phyloP scores from a whole-genome alignment of 2,888 invertebrate genomes.

The Chesias legatella region DNA sequence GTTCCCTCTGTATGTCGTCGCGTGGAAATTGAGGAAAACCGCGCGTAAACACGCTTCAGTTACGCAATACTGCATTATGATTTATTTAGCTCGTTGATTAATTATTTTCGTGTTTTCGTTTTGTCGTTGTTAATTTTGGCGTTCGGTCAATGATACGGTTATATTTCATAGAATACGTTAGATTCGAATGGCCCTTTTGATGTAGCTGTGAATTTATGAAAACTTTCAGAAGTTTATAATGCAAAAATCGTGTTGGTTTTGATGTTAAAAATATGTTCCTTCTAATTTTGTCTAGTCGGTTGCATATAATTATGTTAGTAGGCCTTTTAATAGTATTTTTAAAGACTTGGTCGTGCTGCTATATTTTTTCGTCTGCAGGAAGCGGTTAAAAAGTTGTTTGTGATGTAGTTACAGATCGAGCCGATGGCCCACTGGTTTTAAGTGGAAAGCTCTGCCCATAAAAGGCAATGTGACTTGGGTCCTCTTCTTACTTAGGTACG shows the following conservation, averaged over 20 bases:
- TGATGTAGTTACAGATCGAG: too few species aligned
- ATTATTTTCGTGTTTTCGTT: constrained; percentile 59
- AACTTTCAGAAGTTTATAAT: not conserved
- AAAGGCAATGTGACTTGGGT: too few species aligned
- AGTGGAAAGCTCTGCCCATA: too few species aligned
- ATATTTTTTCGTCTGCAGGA: too few species aligned
- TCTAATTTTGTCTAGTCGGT: not conserved
- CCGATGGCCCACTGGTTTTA: too few species aligned
- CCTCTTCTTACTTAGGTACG: too few species aligned
- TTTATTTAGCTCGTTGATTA: constrained; percentile 67
- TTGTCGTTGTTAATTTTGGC: constrained; percentile 59
- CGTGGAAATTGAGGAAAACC: constrained; percentile 65
- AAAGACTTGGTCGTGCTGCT: too few species aligned
- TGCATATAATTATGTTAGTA: too few species aligned
- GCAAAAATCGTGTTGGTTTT: too few species aligned
- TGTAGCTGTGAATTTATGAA: constrained; percentile 15
- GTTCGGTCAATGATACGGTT: constrained; percentile 47
- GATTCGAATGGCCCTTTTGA: constrained; percentile 25
- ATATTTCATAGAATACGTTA: constrained; percentile 23
- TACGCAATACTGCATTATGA: constrained; percentile 66
- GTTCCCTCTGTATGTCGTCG: constrained; percentile 37
- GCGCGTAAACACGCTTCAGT: constrained; percentile 42
- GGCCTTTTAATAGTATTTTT: too few species aligned
- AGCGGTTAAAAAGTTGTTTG: too few species aligned
- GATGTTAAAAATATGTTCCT: not conserved